Evolutionary conservation across 2,888 invertebrate species (phyloP).

Genomic region (Ceriagrion tenellum): DNA sequence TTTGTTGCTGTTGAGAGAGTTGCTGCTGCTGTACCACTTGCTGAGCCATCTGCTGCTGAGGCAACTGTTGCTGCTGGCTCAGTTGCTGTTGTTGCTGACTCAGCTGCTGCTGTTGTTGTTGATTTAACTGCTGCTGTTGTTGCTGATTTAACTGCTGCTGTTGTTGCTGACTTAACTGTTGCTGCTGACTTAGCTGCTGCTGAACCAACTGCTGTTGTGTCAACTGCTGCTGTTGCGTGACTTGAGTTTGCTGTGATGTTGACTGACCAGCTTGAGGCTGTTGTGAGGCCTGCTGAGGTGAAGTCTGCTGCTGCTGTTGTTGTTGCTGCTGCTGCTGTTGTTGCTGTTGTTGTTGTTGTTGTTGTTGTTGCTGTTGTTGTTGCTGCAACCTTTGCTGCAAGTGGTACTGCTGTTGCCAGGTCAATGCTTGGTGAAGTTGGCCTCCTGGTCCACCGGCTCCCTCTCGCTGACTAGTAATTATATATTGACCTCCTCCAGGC

Average conservation of each 20-base stretch:
- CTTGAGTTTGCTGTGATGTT: conserved; percentile 43
- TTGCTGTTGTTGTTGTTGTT: conserved; percentile 73
- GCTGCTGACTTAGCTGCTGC: conserved; percentile 72
- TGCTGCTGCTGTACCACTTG: conserved; percentile 77
- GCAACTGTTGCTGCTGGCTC: conserved; percentile 70
- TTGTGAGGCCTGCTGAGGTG: conserved; percentile 73
- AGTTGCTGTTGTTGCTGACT: conserved; percentile 26
- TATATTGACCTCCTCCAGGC: conserved; percentile 48
- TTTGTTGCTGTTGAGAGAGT: conserved; percentile 72
- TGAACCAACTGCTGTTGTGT: conserved; percentile 69
- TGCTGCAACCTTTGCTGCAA: conserved; percentile 71
- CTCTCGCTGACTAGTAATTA: conserved; percentile 42
- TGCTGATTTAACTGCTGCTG: conserved; percentile 54
- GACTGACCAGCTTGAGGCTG: conserved; percentile 70
- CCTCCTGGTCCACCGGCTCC: conserved; percentile 68
- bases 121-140: conserved; percentile 68
- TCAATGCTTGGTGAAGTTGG: conserved; percentile 72
- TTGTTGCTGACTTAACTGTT: conserved; percentile 70
- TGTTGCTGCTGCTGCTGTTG: conserved; percentile 73
- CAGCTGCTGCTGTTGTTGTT: conserved; percentile 66
- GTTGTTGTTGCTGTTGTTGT: conserved; percentile 73
- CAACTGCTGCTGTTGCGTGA: conserved; percentile 68
- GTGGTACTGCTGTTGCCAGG: conserved; percentile 73
- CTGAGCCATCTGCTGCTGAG: conserved; percentile 79
- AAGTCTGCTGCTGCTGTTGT: conserved; percentile 73